phyloP scores from a whole-genome alignment of 2,113 vertebrate species.

The Furnarius figulus region DNA sequence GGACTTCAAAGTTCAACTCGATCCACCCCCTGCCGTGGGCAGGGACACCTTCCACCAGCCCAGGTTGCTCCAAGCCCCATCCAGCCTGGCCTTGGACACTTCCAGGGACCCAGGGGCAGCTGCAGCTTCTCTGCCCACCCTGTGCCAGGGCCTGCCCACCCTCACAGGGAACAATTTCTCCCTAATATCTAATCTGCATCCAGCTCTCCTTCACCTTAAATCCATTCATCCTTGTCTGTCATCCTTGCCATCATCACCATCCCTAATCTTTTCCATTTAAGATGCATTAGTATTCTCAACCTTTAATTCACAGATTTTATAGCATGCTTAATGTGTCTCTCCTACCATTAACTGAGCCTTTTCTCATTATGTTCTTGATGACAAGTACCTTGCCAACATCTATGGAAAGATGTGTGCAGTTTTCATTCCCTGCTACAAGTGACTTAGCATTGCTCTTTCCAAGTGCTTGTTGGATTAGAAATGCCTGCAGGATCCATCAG shows the following conservation, averaged over 20 bases:
- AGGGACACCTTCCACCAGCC: neutral
- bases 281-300: neutral
- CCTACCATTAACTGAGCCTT: neutral
- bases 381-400: neutral
- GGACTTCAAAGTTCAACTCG: neutral
- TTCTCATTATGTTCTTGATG: neutral
- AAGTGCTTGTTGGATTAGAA: neutral
- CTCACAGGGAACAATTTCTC: neutral
- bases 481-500: neutral
- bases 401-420: neutral
- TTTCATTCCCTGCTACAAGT: neutral
- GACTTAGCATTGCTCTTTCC: neutral
- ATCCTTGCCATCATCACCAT: neutral
- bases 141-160: neutral
- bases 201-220: neutral
- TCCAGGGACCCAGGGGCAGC: neutral
- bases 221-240: neutral
- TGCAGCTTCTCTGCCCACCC: neutral
- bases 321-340: neutral
- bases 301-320: neutral
- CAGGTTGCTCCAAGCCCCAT: rapidly evolving
- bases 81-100: neutral
- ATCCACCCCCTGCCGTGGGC: neutral
- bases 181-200: neutral
- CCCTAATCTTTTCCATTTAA: neutral